Conservation (phyloP, 1,140 invertebrate species). For the Geopemphigus sp. region DNA sequence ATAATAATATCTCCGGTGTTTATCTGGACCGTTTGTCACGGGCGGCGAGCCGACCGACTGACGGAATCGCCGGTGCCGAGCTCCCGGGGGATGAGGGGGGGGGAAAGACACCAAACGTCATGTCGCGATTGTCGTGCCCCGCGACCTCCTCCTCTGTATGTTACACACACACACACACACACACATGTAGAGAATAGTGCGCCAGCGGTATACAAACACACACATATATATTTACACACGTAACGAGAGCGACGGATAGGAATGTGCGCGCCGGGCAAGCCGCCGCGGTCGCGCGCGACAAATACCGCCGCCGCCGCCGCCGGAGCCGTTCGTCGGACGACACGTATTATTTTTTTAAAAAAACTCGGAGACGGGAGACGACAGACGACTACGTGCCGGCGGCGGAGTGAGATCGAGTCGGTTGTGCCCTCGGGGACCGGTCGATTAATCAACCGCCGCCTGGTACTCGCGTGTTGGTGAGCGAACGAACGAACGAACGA, state of each 20-base stretch:
- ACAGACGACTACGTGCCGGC: not conserved
- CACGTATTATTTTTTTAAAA: constrained; percentile 3
- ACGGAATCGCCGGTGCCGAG: no score
- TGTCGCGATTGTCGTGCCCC: not conserved
- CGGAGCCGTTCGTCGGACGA: constrained; percentile 7
- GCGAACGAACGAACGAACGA: no score
- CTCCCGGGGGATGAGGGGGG: no score
- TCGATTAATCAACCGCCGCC: constrained; percentile 48
- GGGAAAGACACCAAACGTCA: not conserved
- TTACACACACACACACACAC: no score
- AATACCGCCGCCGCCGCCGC: not conserved
- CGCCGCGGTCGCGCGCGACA: not conserved
- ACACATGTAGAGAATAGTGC: no score
- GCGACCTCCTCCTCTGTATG: not conserved
- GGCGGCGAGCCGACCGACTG: not conserved
- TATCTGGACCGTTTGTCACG: constrained; percentile 12
- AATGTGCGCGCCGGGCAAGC: constrained; percentile 12
- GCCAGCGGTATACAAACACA: no score
- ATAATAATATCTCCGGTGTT: constrained; percentile 1
- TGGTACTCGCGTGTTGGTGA: not conserved
- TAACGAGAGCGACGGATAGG: constrained; percentile 20
- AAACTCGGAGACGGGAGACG: not conserved
- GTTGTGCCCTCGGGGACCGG: constrained; percentile 41
- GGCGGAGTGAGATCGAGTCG: constrained; percentile 23
- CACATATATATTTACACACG: no score